Percentiles rank a stretch among this genome's conserved stretches.
These are phyloP conservation scores for Drosophila pegasa DNA, from an alignment of 2,888 invertebrate genomes.

Conservation along the genomic window DNA sequence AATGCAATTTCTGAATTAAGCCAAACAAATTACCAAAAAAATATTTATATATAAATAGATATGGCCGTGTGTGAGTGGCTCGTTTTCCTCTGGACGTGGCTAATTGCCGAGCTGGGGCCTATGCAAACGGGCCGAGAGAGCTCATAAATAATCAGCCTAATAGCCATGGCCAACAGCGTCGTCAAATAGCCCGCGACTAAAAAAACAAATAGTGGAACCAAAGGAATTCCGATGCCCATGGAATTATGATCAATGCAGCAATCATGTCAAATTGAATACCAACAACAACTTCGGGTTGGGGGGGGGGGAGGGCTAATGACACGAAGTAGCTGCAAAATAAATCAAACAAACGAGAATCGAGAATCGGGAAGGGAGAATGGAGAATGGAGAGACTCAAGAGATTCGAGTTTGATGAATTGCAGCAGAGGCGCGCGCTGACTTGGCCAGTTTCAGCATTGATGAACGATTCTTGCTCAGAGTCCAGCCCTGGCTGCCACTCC, in stretches of 20 bases:
- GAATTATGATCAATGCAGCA: constrained; percentile 78
- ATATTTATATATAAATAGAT: constrained; percentile 14
- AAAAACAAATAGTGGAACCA: constrained; percentile 35
- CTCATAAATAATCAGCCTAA: constrained; percentile 71
- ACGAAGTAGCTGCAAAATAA: constrained; percentile 76
- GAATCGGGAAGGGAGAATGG: not conserved
- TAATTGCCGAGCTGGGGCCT: constrained; percentile 67
- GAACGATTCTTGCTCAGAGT: constrained; percentile 49
- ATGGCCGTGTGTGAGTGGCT: constrained; percentile 20
- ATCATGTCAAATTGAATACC: constrained; percentile 79
- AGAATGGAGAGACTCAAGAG: not conserved
- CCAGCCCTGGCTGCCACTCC: not conserved
- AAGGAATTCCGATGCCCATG: not conserved
- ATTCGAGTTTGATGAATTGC: constrained; percentile 71
- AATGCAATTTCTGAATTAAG: constrained; percentile 36
- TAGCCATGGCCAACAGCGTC: constrained; percentile 57
- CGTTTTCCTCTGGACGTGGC: constrained; percentile 36
- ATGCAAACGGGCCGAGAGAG: constrained; percentile 64
- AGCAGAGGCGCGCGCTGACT: constrained; percentile 60
- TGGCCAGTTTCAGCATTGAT: constrained; percentile 66
- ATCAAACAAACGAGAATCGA: constrained; percentile 72
- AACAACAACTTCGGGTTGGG: not conserved
- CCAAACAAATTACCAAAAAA: constrained; percentile 7
- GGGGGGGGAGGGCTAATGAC: constrained; percentile 49
- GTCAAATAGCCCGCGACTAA: constrained; percentile 41